phyloP scores from a whole-genome alignment of 1,140 invertebrate species.

The Pogonus chalceus region DNA sequence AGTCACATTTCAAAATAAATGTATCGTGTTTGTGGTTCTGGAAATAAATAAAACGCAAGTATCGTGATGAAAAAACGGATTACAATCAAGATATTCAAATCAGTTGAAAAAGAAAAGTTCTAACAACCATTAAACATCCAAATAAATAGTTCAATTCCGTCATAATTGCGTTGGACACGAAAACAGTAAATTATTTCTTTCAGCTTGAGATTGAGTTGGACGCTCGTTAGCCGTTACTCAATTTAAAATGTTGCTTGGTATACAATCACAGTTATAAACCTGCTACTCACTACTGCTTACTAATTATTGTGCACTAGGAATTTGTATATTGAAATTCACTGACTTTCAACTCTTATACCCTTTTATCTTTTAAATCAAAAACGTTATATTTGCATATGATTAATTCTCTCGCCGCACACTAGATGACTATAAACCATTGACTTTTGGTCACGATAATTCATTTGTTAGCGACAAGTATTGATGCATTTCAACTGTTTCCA shows the following conservation, averaged over 20 bases:
- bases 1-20: no score
- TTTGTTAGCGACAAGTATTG: constrained; percentile 24
- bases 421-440: constrained; percentile 20
- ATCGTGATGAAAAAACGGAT: background rate
- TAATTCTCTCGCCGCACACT: constrained; percentile 19
- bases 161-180: background rate
- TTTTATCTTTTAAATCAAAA: constrained; percentile 11
- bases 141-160: background rate
- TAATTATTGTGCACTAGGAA: no score
- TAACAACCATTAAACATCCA: background rate
- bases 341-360: background rate
- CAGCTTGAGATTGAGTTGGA: no score
- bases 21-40: no score
- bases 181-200: background rate
- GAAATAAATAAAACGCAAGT: background rate
- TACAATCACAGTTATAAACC: no score
- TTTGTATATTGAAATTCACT: background rate
- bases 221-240: no score
- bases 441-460: constrained; percentile 21
- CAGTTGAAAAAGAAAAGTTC: background rate
- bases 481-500: constrained; percentile 15
- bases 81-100: background rate
- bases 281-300: no score
- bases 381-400: constrained; percentile 22
- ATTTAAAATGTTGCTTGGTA: no score